A percentile compares a stretch with the other conserved stretches of the same genome.
Conservation (phyloP, 2,797 vertebrate genomes). For the Cossypha caffra region DNA sequence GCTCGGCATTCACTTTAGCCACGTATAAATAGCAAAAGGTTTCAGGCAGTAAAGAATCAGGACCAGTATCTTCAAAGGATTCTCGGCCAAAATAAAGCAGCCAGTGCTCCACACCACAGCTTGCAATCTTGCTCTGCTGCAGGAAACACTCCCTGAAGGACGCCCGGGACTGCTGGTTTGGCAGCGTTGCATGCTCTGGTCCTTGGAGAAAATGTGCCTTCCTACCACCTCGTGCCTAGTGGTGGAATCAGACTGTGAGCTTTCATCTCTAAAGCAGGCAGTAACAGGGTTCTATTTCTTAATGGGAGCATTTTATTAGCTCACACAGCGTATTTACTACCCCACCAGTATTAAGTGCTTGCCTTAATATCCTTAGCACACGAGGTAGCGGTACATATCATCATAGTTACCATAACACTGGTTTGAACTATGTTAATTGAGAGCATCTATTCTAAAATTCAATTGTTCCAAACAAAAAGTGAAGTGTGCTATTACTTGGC, state of each 20-base stretch:
- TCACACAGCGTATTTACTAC: neutral
- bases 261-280: slow-evolving; percentile 43
- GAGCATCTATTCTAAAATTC: slow-evolving; percentile 52
- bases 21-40: slow-evolving; percentile 56
- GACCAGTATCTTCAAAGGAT: slow-evolving; percentile 6
- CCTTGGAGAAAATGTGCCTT: neutral
- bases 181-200: neutral
- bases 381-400: neutral
- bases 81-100: neutral
- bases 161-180: neutral
- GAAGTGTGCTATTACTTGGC: neutral
- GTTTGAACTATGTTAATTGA: slow-evolving; percentile 42
- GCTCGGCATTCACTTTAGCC: neutral
- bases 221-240: neutral
- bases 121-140: neutral
- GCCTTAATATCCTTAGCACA: slow-evolving; percentile 52
- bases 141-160: neutral
- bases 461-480: neutral
- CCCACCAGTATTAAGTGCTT: slow-evolving; percentile 45
- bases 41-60: neutral
- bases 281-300: slow-evolving; percentile 56
- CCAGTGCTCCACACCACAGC: neutral
- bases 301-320: slow-evolving; percentile 59
- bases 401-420: slow-evolving; percentile 1
- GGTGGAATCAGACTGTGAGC: slow-evolving; percentile 51